phyloP scores from a whole-genome alignment of 2,888 invertebrate genomes.

The Therioaphis trifolii region DNA sequence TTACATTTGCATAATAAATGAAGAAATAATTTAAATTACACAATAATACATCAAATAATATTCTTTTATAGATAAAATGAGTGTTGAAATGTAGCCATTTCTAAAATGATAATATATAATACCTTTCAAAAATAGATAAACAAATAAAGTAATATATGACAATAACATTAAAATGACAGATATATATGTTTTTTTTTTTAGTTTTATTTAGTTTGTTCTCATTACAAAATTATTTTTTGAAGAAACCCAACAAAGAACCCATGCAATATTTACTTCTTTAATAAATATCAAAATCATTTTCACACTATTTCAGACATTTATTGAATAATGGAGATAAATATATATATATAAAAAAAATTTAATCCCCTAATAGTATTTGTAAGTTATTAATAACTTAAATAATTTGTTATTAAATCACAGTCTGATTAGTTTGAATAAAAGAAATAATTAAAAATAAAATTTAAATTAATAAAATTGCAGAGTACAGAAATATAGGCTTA shows the following conservation, averaged over 20 bases:
- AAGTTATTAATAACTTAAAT: conserved; percentile 22
- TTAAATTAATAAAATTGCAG: not conserved
- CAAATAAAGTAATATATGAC: no score
- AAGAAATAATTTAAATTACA: no score
- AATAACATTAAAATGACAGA: no score
- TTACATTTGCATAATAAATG: no score
- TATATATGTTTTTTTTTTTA: no score
- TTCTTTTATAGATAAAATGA: no score
- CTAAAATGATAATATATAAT: no score
- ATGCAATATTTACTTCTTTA: not conserved
- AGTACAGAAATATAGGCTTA: conserved; percentile 56
- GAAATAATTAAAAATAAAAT: conserved; percentile 35
- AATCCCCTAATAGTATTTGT: conserved; percentile 1
- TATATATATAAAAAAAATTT: not conserved
- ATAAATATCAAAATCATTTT: conserved; percentile 37
- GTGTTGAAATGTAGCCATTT: no score
- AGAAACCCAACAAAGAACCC: not conserved
- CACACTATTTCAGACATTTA: conserved; percentile 22
- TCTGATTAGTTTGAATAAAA: conserved; percentile 45
- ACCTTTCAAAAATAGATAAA: no score
- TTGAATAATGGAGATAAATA: not conserved
- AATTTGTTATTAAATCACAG: conserved; percentile 17
- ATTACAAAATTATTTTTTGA: no score
- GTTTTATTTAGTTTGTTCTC: no score
- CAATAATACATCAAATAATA: no score